Conservation (phyloP, 2,113 vertebrate genomes). For the Panthera leo region DNA sequence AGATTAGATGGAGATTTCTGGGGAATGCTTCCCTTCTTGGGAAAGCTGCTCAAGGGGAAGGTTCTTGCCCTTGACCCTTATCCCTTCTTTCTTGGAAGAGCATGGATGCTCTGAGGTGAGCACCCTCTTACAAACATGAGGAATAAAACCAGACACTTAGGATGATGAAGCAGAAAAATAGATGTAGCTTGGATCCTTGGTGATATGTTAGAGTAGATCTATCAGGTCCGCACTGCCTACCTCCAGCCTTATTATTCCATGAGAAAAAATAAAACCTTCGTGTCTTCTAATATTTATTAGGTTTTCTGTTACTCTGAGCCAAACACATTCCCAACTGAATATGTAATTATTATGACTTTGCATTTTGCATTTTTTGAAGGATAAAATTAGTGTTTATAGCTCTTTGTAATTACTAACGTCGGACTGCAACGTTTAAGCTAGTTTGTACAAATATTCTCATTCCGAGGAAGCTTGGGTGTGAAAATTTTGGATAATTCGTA, state of each 20-base stretch:
- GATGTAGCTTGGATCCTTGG: neutral
- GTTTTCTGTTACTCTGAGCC: neutral
- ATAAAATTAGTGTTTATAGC: slow-evolving; percentile 38
- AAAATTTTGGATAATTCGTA: slow-evolving; percentile 50
- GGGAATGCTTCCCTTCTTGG: neutral
- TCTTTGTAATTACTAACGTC: slow-evolving; percentile 26
- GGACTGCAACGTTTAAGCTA: neutral
- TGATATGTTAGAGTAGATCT: neutral
- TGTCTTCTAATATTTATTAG: slow-evolving; percentile 30
- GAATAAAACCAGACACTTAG: neutral
- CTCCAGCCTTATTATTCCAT: neutral
- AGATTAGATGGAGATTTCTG: neutral
- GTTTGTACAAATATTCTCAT: slow-evolving; percentile 7
- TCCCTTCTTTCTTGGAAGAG: neutral
- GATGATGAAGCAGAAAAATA: neutral
- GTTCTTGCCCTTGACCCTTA: neutral
- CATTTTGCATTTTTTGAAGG: slow-evolving; percentile 29
- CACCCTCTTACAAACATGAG: neutral
- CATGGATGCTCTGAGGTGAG: neutral
- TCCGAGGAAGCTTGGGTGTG: neutral
- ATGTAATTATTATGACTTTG: slow-evolving; percentile 9
- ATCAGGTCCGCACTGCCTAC: neutral
- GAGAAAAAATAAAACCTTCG: neutral
- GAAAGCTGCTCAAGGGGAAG: neutral
- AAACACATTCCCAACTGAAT: slow-evolving; percentile 21